These are phyloP conservation scores for Cephalopachus bancanus DNA, from an alignment of 2,797 vertebrate genomes.

Conservation along the genomic window DNA sequence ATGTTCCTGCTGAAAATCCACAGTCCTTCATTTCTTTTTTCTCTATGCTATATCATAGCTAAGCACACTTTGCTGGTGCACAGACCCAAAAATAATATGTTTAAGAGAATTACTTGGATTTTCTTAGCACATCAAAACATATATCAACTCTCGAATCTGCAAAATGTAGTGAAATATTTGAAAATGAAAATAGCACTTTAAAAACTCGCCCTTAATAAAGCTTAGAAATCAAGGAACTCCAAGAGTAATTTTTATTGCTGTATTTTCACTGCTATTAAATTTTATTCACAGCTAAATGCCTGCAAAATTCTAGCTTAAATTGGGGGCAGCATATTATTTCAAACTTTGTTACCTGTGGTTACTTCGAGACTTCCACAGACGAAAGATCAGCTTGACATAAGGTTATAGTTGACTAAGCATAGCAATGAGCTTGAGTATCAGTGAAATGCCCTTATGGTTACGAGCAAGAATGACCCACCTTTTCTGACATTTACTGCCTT, in stretches of 20 bases:
- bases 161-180: neutral
- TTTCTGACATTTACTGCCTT: constrained; percentile 87
- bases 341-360: constrained; percentile 73
- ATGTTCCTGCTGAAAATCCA: neutral
- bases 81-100: neutral
- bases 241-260: neutral
- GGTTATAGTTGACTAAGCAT: constrained; percentile 81
- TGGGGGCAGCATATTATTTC: constrained; percentile 15
- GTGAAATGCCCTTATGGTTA: constrained; percentile 79
- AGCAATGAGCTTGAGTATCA: constrained; percentile 80
- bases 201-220: neutral
- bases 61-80: neutral
- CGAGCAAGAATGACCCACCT: constrained; percentile 86
- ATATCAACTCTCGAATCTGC: neutral
- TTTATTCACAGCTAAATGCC: constrained; percentile 16
- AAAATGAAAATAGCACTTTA: neutral
- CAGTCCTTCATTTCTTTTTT: neutral
- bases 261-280: neutral
- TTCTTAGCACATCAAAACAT: neutral
- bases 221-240: neutral
- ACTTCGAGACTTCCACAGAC: constrained; percentile 73
- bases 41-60: neutral
- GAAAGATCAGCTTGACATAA: constrained; percentile 81
- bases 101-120: neutral
- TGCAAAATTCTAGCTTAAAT: constrained; percentile 18